Conservation (phyloP, 2,888 invertebrate species). For the Acanthosepion lycidas region DNA sequence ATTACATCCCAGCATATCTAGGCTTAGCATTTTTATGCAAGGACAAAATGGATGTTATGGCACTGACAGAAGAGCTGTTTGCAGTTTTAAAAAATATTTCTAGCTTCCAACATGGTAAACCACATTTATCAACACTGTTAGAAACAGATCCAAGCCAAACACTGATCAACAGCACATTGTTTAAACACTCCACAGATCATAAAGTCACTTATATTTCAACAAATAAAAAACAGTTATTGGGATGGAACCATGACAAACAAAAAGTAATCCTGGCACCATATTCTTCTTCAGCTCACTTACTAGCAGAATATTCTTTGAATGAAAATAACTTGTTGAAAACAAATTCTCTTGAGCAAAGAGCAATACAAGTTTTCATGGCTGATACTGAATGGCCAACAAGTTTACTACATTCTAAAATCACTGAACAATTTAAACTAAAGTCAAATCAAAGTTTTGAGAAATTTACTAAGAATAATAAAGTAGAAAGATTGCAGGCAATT, state of each 20-base stretch:
- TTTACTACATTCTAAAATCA: neutral
- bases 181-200: too few relatives aligned
- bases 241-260: neutral
- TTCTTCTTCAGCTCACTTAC: neutral
- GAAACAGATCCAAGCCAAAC: too few relatives aligned
- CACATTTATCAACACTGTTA: neutral
- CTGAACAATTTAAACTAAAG: neutral
- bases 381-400: neutral
- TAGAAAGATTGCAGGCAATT: too few relatives aligned
- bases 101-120: neutral
- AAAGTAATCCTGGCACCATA: neutral
- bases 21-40: too few relatives aligned
- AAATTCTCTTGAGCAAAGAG: neutral
- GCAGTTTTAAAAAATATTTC: neutral
- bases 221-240: neutral
- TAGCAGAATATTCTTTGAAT: neutral
- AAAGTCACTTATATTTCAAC: too few relatives aligned
- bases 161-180: too few relatives aligned
- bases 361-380: neutral
- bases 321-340: neutral
- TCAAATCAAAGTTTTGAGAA: neutral
- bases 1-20: neutral
- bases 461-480: neutral
- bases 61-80: neutral
- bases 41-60: neutral